Conservation (phyloP, 2,113 vertebrate species). For the Taurulus bubalis region DNA sequence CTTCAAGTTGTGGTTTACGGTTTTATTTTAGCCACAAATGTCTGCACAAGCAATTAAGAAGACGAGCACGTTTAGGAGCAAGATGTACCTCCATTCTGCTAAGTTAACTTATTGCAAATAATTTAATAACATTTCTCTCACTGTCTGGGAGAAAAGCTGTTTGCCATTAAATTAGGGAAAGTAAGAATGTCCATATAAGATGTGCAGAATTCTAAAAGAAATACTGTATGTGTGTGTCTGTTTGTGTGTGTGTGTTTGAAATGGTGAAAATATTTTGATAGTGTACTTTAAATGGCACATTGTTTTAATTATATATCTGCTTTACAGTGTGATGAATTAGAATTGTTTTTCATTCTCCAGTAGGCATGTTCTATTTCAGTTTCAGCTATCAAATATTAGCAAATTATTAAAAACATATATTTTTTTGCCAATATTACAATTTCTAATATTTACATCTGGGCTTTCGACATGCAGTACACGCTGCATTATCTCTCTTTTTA, state of each 20-base stretch:
- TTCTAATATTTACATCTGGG: neutral
- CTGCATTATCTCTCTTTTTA: neutral
- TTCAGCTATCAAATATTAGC: neutral
- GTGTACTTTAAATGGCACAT: neutral
- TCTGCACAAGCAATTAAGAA: constrained; percentile 9
- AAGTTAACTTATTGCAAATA: constrained; percentile 1
- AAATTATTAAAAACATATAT: neutral
- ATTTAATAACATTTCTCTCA: neutral
- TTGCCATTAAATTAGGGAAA: neutral
- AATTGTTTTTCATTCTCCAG: neutral
- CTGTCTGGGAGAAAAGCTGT: constrained; percentile 10
- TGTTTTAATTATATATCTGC: neutral
- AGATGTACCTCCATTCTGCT: constrained; percentile 13
- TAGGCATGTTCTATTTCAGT: neutral
- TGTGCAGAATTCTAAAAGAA: neutral
- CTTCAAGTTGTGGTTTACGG: constrained; percentile 8
- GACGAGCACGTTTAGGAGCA: neutral
- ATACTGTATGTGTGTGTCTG: neutral
- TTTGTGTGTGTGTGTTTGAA: neutral
- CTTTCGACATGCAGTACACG: neutral
- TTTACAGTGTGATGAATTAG: neutral
- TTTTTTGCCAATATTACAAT: neutral
- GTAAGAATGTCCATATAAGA: constrained; percentile 1
- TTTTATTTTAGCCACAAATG: constrained; percentile 12
- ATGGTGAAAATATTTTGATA: neutral